Conservation (phyloP, 1,140 invertebrate species). For the Cydia strobilella region DNA sequence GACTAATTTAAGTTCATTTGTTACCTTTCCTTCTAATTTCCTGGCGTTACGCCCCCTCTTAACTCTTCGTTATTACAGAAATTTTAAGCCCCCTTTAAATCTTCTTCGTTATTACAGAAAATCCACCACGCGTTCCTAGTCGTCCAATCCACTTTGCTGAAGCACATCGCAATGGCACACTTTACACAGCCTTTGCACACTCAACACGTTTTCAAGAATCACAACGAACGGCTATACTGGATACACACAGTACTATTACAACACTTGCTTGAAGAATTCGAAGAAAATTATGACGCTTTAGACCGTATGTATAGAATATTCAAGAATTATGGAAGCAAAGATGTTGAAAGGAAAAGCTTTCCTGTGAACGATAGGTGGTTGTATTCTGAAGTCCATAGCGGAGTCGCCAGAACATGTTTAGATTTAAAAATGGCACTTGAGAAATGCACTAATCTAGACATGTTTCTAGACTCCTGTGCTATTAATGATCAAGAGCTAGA, state of each 20-base stretch:
- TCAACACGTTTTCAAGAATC: slow-evolving; percentile 61
- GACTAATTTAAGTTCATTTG: too few species aligned
- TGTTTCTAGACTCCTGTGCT: slow-evolving; percentile 69
- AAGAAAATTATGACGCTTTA: slow-evolving; percentile 57
- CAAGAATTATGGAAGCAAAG: slow-evolving; percentile 61
- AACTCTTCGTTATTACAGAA: slow-evolving; percentile 58
- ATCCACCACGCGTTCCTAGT: slow-evolving; percentile 75
- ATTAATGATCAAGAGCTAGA: slow-evolving; percentile 61
- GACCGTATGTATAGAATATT: slow-evolving; percentile 70
- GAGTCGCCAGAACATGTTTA: slow-evolving; percentile 58
- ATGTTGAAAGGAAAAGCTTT: slow-evolving; percentile 54
- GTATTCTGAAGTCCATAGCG: slow-evolving; percentile 68
- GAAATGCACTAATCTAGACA: slow-evolving; percentile 63
- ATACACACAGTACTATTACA: slow-evolving; percentile 61
- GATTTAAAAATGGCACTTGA: slow-evolving; percentile 65
- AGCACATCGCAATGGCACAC: slow-evolving; percentile 69
- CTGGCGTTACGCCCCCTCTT: not conserved
- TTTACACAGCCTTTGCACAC: slow-evolving; percentile 48
- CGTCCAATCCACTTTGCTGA: slow-evolving; percentile 71
- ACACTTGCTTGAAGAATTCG: slow-evolving; percentile 55
- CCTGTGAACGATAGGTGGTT: slow-evolving; percentile 60
- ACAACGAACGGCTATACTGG: slow-evolving; percentile 74
- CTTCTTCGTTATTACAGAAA: slow-evolving; percentile 61
- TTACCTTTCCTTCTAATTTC: too few species aligned
- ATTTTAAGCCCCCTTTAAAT: slow-evolving; percentile 35